Evolutionary conservation across 2,113 vertebrate genomes (phyloP).

Genomic region (Seriola dumerili): DNA sequence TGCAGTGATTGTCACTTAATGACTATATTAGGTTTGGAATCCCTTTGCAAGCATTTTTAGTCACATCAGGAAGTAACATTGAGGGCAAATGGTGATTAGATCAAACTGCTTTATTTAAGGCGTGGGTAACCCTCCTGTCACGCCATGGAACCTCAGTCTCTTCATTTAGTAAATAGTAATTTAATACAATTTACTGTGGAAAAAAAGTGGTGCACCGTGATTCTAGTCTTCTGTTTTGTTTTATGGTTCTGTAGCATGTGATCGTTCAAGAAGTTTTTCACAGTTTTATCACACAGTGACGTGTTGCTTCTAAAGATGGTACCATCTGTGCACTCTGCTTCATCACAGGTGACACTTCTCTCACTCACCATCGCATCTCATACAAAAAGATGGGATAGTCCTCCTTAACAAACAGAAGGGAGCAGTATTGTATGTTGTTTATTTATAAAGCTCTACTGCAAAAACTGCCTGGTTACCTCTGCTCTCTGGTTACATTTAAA

Average conservation of each 20-base stretch:
- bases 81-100: background rate
- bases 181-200: slow-evolving; percentile 26
- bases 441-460: too few species aligned
- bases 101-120: slow-evolving; percentile 34
- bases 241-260: slow-evolving; percentile 8
- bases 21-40: slow-evolving; percentile 25
- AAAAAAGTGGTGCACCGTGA: slow-evolving; percentile 8
- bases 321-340: too few species aligned
- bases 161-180: slow-evolving; percentile 24
- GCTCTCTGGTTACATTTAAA: too few species aligned
- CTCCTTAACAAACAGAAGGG: too few species aligned
- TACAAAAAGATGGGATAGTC: too few species aligned
- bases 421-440: too few species aligned
- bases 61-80: background rate
- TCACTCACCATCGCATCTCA: too few species aligned
- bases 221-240: background rate
- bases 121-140: slow-evolving; percentile 2
- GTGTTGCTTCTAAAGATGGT: background rate
- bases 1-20: slow-evolving; percentile 20
- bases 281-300: background rate
- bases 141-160: slow-evolving; percentile 6
- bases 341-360: too few species aligned
- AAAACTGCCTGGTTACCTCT: too few species aligned
- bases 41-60: slow-evolving; percentile 6
- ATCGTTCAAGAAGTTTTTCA: background rate